Conservation (phyloP, 2,113 vertebrate genomes). For the Passer domesticus region DNA sequence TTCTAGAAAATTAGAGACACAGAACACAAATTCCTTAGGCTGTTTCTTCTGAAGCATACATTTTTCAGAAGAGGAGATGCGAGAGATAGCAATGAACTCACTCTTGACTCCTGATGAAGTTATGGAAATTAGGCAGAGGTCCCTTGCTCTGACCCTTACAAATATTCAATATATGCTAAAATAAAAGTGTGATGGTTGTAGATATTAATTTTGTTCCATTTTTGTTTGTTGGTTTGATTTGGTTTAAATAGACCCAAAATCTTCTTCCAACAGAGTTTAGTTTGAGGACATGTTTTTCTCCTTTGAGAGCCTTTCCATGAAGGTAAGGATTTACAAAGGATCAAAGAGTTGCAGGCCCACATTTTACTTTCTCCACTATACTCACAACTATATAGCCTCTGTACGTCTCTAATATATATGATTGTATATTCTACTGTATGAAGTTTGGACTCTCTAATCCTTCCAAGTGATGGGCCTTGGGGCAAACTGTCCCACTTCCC, state of each 20-base stretch:
- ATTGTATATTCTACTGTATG: not conserved
- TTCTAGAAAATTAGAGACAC: not conserved
- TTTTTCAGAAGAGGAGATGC: not conserved
- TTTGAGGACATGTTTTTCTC: not conserved
- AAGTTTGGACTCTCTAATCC: not conserved
- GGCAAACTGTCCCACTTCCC: not conserved
- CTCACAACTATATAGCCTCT: not conserved
- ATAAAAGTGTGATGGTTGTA: not conserved
- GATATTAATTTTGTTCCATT: not conserved
- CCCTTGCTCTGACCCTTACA: not conserved
- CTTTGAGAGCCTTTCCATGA: not conserved
- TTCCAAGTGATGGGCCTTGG: not conserved
- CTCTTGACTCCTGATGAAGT: not conserved
- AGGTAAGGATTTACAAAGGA: not conserved
- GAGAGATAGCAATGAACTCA: not conserved
- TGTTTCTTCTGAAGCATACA: not conserved
- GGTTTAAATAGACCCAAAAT: not conserved
- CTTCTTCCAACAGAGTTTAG: not conserved
- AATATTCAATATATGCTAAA: not conserved
- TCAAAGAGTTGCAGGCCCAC: not conserved
- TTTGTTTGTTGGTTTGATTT: not conserved
- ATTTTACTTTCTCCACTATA: not conserved
- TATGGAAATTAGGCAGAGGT: not conserved
- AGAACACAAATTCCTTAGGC: not conserved
- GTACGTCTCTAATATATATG: rapidly evolving